Base-by-base conservation (phyloP, 2,113 vertebrate genomes). In the Oncorhynchus kisutch region DNA sequence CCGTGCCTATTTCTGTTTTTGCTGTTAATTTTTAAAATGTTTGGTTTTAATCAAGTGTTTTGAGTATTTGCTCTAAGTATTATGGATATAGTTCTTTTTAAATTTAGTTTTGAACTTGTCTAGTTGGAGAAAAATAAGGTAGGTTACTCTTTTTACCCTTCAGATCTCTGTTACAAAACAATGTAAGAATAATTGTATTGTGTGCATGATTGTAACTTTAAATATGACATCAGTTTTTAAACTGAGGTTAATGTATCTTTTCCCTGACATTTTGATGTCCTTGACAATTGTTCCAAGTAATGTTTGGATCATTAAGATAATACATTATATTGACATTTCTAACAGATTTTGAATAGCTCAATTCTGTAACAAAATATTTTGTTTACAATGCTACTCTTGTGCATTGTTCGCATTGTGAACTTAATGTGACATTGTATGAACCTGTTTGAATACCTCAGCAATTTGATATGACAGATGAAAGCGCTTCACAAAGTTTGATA, bases 61-160 rank as follows among this genome's bases (percentile, higher is more conserved):
- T 34, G 9, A 51, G 25, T 31, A 14, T 51, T 54, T 72, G 70
- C 49, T 31, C 27, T 66, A 5, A 73, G 31, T 64, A 16, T 72
- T 72, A 25, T 72, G n/a, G 9, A 73, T 18, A 67, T 39, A 29
- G 14, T 70, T 62, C 9, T 34, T 1, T 34, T 66, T 72, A 25
- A 0, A 31, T 66, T 18, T 27, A 1, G 34, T 60, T 73, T 31
- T n/a, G 59, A 24, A 45, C 27, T 31, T 54, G 25, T 48, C 16
- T 79, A 81, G 68, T 51, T 71, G 14, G 20, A 75, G 65, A 24
- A n/a, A 73, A 25, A 59, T 54, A 25, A 45, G 39, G 39, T 45
- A 45, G 39, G 14, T 13, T 18, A 31, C 16, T 7, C 8, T 54
- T 66, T n/a, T 54, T 29, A 18, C 12, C 25, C 29, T 48, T 57